Percentiles rank a stretch among this genome's conserved stretches.
These are phyloP conservation scores for Synodontis membranacea DNA, from an alignment of 2,113 vertebrate species.

Conservation along the genomic window DNA sequence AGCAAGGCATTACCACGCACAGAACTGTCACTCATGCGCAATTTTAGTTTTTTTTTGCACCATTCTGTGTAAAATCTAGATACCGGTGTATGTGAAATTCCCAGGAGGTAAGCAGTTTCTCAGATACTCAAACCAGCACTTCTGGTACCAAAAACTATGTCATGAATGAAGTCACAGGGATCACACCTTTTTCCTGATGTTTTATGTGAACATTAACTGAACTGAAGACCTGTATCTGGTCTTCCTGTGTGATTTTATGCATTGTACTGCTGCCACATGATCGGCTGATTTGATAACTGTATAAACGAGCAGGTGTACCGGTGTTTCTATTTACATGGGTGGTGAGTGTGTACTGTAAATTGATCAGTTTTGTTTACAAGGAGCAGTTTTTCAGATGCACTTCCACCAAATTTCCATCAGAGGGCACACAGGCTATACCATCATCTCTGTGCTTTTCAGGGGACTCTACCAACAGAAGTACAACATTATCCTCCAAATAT, in stretches of 20 bases:
- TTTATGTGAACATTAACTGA: neutral
- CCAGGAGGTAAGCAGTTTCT: neutral
- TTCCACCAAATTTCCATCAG: conserved; percentile 32
- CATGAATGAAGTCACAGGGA: neutral
- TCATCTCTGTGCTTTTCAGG: neutral
- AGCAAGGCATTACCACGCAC: neutral
- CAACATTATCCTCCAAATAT: neutral
- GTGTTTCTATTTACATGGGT: neutral
- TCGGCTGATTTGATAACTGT: neutral
- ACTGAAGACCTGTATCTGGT: neutral
- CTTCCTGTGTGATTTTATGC: neutral
- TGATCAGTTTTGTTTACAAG: neutral
- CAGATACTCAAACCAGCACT: neutral
- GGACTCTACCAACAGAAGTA: conserved; percentile 7
- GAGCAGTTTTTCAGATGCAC: neutral
- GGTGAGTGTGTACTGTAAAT: neutral
- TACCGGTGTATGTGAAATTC: neutral
- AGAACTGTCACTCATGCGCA: neutral
- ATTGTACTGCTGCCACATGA: neutral
- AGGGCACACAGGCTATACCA: conserved; percentile 29
- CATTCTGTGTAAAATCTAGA: neutral
- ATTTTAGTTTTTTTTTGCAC: neutral
- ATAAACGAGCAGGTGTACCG: neutral
- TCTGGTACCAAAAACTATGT: neutral
- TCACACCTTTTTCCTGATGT: neutral